Conservation (phyloP, 1,140 invertebrate species). For the Rhysida immarginata region DNA sequence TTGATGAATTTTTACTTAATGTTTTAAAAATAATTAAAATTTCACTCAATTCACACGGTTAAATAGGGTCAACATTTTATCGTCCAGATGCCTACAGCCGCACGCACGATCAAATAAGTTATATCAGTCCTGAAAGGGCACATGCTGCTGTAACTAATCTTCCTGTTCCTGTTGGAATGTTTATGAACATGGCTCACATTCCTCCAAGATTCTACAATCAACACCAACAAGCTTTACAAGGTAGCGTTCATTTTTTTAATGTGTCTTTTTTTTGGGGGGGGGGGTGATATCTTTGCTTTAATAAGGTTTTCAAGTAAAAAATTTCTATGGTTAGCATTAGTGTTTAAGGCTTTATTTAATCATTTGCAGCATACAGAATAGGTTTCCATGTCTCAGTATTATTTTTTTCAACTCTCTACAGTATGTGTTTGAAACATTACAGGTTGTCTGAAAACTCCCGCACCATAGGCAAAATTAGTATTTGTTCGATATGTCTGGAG, state of each 20-base stretch:
- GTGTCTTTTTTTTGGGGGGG: too few relatives aligned
- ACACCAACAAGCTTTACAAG: slow-evolving; percentile 47
- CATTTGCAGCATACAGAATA: too few relatives aligned
- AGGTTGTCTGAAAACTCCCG: too few relatives aligned
- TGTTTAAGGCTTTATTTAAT: neutral
- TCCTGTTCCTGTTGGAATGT: slow-evolving; percentile 86
- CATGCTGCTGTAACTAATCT: slow-evolving; percentile 58
- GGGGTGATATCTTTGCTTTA: too few relatives aligned
- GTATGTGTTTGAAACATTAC: too few relatives aligned
- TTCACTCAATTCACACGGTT: neutral
- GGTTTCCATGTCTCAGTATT: too few relatives aligned
- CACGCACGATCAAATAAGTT: slow-evolving; percentile 79
- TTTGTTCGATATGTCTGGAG: too few relatives aligned
- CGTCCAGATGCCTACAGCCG: slow-evolving; percentile 27
- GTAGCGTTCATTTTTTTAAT: too few relatives aligned
- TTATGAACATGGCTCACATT: slow-evolving; percentile 80
- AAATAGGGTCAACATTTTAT: slow-evolving; percentile 14
- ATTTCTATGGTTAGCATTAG: neutral
- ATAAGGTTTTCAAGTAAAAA: neutral
- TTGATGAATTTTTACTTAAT: too few relatives aligned
- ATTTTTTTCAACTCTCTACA: too few relatives aligned
- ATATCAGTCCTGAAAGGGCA: slow-evolving; percentile 72
- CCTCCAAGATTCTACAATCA: slow-evolving; percentile 76
- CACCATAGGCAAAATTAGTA: too few relatives aligned
- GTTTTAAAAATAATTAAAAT: neutral